Evolutionary conservation across 1,140 invertebrate species (phyloP).

Genomic region (Mercenaria mercenaria): DNA sequence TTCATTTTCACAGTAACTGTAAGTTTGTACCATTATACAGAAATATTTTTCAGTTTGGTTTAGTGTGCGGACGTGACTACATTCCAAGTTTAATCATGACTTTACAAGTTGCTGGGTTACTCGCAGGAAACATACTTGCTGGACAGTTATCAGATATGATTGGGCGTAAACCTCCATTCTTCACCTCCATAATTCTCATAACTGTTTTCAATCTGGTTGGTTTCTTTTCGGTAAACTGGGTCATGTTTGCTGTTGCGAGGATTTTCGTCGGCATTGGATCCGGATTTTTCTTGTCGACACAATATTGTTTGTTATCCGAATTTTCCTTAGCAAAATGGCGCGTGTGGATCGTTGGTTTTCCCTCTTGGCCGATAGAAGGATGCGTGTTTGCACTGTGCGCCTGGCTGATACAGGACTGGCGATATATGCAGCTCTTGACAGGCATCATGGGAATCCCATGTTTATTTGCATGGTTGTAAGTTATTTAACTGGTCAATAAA

Average conservation of each 20-base stretch:
- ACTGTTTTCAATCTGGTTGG: conserved; percentile 35
- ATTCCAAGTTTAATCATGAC: conserved; percentile 59
- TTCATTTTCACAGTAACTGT: too few relatives aligned
- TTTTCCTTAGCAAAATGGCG: conserved; percentile 41
- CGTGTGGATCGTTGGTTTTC: conserved; percentile 32
- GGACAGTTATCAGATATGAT: conserved; percentile 55
- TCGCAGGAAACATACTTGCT: conserved; percentile 50
- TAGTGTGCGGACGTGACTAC: conserved; percentile 68
- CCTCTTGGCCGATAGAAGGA: conserved; percentile 34
- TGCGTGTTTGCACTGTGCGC: conserved; percentile 28
- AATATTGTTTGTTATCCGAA: neutral
- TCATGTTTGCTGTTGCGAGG: conserved; percentile 55
- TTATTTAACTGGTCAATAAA: too few relatives aligned
- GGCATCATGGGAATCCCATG: neutral
- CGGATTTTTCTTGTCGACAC: conserved; percentile 25
- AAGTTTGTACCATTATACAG: too few relatives aligned
- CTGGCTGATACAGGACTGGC: conserved; percentile 41
- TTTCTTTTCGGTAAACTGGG: conserved; percentile 58
- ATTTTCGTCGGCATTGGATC: conserved; percentile 66
- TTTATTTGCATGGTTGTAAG: conserved; percentile 40
- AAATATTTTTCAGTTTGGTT: conserved; percentile 64
- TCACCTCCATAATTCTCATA: conserved; percentile 14
- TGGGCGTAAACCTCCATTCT: conserved; percentile 61
- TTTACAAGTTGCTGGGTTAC: conserved; percentile 66
- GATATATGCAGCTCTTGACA: conserved; percentile 20